Evolutionary conservation across 1,140 invertebrate genomes (phyloP).

Genomic region (Trinorchestia longiramus): DNA sequence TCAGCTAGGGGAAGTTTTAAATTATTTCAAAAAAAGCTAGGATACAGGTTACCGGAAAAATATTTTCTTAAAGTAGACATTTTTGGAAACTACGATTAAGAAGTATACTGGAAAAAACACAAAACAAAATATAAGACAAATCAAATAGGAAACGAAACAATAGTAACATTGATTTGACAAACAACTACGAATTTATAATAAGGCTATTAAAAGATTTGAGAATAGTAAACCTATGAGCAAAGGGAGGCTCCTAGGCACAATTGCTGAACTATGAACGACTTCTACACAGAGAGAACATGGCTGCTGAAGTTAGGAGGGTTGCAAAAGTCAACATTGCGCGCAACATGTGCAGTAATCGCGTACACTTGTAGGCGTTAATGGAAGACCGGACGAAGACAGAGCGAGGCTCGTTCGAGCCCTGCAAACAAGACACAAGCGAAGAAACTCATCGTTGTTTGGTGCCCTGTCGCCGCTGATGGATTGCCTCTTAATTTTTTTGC

Average conservation of each 20-base stretch:
- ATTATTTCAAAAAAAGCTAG: not conserved
- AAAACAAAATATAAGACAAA: not conserved
- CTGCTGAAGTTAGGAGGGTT: not conserved
- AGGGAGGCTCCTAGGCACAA: not conserved
- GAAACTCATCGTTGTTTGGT: slow-evolving; percentile 31
- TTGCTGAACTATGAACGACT: not conserved
- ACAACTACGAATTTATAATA: too few species aligned
- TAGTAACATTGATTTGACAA: not conserved
- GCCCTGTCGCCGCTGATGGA: slow-evolving; percentile 46
- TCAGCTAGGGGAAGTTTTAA: not conserved
- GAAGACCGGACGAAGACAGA: slow-evolving; percentile 33
- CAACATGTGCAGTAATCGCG: slow-evolving; percentile 32
- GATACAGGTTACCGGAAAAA: not conserved
- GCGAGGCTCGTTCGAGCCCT: not conserved
- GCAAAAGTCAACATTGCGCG: not conserved
- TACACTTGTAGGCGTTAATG: slow-evolving; percentile 38
- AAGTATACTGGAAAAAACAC: not conserved
- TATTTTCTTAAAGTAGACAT: not conserved
- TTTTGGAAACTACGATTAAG: not conserved
- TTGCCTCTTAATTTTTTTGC: slow-evolving; percentile 54
- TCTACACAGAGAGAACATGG: not conserved
- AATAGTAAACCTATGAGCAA: not conserved
- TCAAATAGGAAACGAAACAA: not conserved
- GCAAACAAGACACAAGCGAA: slow-evolving; percentile 44
- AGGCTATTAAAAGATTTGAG: not conserved